Evolutionary conservation across 2,113 vertebrate genomes (phyloP).

Genomic region (Loxodonta africana): DNA sequence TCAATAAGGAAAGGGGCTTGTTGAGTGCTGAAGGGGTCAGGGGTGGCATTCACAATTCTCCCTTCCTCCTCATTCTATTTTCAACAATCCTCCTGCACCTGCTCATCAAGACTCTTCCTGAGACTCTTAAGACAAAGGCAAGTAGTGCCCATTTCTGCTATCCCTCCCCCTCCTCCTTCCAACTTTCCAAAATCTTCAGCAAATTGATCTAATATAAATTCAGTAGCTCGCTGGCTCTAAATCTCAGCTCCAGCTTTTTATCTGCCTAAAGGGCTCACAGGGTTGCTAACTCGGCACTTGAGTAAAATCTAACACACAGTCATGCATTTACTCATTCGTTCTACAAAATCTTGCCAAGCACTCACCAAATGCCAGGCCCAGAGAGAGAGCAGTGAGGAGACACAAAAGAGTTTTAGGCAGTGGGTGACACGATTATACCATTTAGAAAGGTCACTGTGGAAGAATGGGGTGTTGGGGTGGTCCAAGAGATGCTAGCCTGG

Average conservation of each 20-base stretch:
- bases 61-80: not conserved
- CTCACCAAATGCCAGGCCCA: not conserved
- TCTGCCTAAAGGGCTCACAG: constrained; percentile 65
- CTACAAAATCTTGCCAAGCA: constrained; percentile 37
- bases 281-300: constrained; percentile 66
- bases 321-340: constrained; percentile 55
- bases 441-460: not conserved
- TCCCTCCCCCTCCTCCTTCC: not conserved
- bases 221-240: constrained; percentile 71
- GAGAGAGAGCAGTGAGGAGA: not conserved
- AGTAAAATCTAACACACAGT: constrained; percentile 71
- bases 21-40: not conserved
- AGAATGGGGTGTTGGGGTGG: rapidly evolving
- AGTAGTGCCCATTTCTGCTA: not conserved
- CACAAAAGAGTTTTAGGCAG: not conserved
- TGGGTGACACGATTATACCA: not conserved
- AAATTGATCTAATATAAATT: constrained; percentile 71
- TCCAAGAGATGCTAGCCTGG: not conserved
- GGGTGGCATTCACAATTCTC: not conserved
- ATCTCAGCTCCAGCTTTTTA: constrained; percentile 58
- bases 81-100: not conserved
- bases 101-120: not conserved
- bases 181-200: constrained; percentile 58
- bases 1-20: not conserved
- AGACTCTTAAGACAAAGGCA: constrained; percentile 24